Evolutionary conservation across 2,797 vertebrate genomes (phyloP), one percentile per base, ranked within the genome.

Genomic region (Sebastolobus alascanus): DNA sequence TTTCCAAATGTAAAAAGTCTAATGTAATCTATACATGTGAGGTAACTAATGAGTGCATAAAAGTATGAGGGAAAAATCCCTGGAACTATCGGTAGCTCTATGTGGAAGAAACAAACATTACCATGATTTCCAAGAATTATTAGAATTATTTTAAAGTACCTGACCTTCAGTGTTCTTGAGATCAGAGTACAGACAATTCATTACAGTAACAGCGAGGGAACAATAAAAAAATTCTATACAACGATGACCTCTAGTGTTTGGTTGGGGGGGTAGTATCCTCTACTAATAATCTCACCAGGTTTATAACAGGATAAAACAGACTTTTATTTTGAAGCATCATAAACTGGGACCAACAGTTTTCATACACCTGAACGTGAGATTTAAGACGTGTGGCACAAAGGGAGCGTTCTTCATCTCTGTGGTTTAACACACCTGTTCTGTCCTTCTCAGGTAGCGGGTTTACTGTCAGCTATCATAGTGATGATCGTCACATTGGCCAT

Each of bases 391-490:
- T 20, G 67, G 18, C 13, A 6, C 27, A 16, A 29, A 22, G n/a
- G 5, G 9, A 46, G 40, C 3, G 1, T 40, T 60, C 8, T 3
- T 52, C 18, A 13, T 60, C 2, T 16, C 2, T 65, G 22, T 4
- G 31, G n/a, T 25, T 35, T 13, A 52, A 68, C 37, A n/a, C 5
- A 4, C 20, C 0, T 73, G 18, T 27, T 79, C 29, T 75, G 65
- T 68, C 59, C 31, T 54, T 71, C 81, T 25, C 92, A 99, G 98
- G 38, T 99, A 27, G 97, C 98, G 43, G 97, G 98, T 55, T 75
- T 99, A 64, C 55, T 99, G 20, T 99, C 98, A 11, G 96, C 98
- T 29, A 0, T 97, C 59, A 95, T 99, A 0, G 96, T 98, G 80
- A 94, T 99, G 96, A 87, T 97, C 40, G 97, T 98, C 63, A 97